phyloP scores from a whole-genome alignment of 2,888 invertebrate genomes.

The Mythimna impura region DNA sequence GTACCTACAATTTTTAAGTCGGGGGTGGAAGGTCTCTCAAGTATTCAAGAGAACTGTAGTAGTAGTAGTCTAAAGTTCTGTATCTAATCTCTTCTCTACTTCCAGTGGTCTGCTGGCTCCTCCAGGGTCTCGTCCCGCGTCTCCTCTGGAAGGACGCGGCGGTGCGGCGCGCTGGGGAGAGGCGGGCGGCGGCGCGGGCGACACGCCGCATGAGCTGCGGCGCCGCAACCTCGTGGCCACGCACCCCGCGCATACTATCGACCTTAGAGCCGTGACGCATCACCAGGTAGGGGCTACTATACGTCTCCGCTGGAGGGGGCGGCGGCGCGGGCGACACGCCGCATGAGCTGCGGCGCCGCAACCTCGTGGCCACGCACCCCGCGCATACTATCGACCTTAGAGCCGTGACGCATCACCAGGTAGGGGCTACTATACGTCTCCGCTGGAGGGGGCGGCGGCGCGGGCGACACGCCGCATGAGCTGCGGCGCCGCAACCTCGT shows the following conservation, averaged over 20 bases:
- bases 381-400: slow-evolving; percentile 94
- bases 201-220: slow-evolving; percentile 92
- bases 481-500: slow-evolving; percentile 93
- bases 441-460: slow-evolving; percentile 88
- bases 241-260: slow-evolving; percentile 95
- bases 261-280: slow-evolving; percentile 93
- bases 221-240: slow-evolving; percentile 92
- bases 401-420: slow-evolving; percentile 93
- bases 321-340: slow-evolving; percentile 64
- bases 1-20: no score
- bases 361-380: slow-evolving; percentile 93
- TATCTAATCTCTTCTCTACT: neutral
- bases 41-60: no score
- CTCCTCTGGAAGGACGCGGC: slow-evolving; percentile 84
- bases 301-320: neutral
- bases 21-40: no score
- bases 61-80: neutral
- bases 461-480: slow-evolving; percentile 90
- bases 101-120: slow-evolving; percentile 82
- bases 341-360: slow-evolving; percentile 93
- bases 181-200: slow-evolving; percentile 86
- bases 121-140: slow-evolving; percentile 84
- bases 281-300: slow-evolving; percentile 89
- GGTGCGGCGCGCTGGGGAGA: slow-evolving; percentile 91
- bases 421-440: slow-evolving; percentile 78